These are phyloP conservation scores for Iselma pallidipennis DNA, from an alignment of 2,888 invertebrate species.

Conservation along the genomic window DNA sequence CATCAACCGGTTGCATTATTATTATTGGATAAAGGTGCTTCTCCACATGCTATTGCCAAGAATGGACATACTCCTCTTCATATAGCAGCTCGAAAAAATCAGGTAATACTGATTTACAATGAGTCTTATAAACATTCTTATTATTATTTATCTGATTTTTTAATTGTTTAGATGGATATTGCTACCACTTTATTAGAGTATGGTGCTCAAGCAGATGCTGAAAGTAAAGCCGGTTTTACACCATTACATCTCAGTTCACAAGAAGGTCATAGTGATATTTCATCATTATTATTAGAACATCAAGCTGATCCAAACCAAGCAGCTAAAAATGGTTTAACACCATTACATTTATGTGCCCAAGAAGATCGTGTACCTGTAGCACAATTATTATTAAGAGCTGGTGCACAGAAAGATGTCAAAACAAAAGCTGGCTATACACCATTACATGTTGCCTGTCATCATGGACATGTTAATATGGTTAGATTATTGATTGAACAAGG, in stretches of 20 bases:
- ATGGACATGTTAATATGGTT: constrained; percentile 96
- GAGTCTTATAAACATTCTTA: no score
- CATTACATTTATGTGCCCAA: constrained; percentile 95
- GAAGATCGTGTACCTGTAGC: constrained; percentile 97
- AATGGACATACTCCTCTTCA: constrained; percentile 99
- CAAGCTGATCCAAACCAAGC: constrained; percentile 88
- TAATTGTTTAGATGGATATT: constrained; percentile 99
- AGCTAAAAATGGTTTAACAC: constrained; percentile 95
- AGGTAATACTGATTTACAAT: no score
- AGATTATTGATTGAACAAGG: constrained; percentile 88
- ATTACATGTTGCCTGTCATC: constrained; percentile 97
- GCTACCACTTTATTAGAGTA: constrained; percentile 95
- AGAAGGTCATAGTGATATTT: constrained; percentile 96
- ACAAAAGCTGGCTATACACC: constrained; percentile 98
- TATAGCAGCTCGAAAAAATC: constrained; percentile 98
- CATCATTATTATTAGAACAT: constrained; percentile 91
- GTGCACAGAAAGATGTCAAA: constrained; percentile 74
- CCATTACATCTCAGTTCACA: constrained; percentile 93
- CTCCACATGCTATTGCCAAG: constrained; percentile 93
- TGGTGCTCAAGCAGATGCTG: constrained; percentile 93
- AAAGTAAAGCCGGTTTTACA: constrained; percentile 97
- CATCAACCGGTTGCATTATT: constrained; percentile 94
- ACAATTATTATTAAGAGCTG: constrained; percentile 85
- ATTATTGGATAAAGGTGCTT: constrained; percentile 81
- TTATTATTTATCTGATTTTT: no score